Conservation (phyloP, 2,113 vertebrate genomes). For the Nerophis lumbriciformis region DNA sequence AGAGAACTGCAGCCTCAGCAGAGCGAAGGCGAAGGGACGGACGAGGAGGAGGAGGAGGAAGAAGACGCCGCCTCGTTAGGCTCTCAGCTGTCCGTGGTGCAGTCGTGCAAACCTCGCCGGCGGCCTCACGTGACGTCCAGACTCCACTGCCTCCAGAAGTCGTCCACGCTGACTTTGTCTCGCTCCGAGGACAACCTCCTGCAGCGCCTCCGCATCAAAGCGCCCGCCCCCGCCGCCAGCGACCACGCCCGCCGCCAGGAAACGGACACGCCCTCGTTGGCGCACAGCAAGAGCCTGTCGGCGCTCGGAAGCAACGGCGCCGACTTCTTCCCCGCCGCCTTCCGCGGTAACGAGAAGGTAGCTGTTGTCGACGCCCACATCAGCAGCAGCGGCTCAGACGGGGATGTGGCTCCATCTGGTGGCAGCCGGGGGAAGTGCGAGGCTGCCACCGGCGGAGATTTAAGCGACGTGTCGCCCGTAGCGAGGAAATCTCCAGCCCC, state of each 20-base stretch:
- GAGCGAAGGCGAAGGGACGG: constrained; percentile 54
- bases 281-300: constrained; percentile 77
- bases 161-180: constrained; percentile 60
- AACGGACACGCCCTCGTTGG: constrained; percentile 6
- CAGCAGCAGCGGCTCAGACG: constrained; percentile 40
- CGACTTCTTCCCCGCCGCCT: constrained; percentile 21
- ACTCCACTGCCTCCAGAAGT: constrained; percentile 52
- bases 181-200: constrained; percentile 88
- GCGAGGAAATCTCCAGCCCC: constrained; percentile 61
- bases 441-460: not conserved
- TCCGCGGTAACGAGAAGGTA: constrained; percentile 6
- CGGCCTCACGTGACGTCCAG: constrained; percentile 73
- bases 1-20: constrained; percentile 52
- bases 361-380: constrained; percentile 1
- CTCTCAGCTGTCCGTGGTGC: constrained; percentile 50
- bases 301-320: constrained; percentile 61
- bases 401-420: constrained; percentile 32
- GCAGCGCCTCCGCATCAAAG: constrained; percentile 58
- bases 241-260: not conserved
- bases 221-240: not conserved
- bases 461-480: constrained; percentile 37
- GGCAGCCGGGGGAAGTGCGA: constrained; percentile 15
- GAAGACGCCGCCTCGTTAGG: constrained; percentile 39
- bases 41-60: constrained; percentile 41
- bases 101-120: constrained; percentile 74